These are phyloP conservation scores for Syngnathus acus DNA, from an alignment of 2,797 vertebrate species.

Conservation along the genomic window DNA sequence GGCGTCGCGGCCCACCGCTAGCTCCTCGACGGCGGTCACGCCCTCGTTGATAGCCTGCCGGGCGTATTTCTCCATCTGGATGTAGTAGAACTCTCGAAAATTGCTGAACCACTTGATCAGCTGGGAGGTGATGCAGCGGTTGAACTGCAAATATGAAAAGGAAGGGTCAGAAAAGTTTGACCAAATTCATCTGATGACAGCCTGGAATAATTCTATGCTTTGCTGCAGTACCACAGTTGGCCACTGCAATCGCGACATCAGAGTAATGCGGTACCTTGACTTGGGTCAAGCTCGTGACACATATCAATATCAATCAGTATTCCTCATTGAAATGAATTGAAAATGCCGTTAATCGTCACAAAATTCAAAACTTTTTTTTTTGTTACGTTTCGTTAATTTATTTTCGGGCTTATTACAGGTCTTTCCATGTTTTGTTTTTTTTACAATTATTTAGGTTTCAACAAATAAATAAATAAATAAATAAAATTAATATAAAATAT, in stretches of 20 bases:
- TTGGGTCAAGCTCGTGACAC: not conserved
- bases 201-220: not conserved
- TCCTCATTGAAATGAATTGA: not conserved
- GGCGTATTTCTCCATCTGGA: slow-evolving; percentile 97
- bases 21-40: slow-evolving; percentile 80
- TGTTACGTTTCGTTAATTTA: not conserved
- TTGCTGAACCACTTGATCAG: slow-evolving; percentile 99
- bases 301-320: not conserved
- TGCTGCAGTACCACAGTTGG: not conserved
- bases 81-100: slow-evolving; percentile 97
- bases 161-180: not conserved
- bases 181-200: not conserved
- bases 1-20: slow-evolving; percentile 85
- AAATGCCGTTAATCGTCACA: not conserved
- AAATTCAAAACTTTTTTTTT: not conserved
- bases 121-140: slow-evolving; percentile 96
- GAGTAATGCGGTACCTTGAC: not conserved
- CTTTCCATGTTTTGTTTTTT: not conserved
- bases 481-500: no score
- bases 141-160: slow-evolving; percentile 70
- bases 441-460: not conserved
- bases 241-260: not conserved
- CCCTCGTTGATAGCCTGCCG: slow-evolving; percentile 93
- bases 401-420: no score
- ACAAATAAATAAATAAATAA: no score